Conservation (phyloP, 2,888 invertebrate genomes). For the Dryadula phaetusa region DNA sequence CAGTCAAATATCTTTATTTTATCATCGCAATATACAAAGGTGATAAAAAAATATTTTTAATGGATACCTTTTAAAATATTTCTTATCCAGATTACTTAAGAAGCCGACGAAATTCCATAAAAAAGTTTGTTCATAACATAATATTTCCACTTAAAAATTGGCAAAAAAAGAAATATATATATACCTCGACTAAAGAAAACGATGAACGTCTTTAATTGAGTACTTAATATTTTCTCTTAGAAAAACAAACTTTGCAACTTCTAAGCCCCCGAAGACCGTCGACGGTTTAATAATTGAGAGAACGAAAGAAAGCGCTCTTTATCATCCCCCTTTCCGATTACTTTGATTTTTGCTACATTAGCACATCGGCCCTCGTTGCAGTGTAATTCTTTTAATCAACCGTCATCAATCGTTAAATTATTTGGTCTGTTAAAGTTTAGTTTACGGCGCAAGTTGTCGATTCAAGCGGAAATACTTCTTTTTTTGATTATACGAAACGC, state of each 20-base stretch:
- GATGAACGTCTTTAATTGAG: constrained; percentile 33
- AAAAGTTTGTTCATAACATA: constrained; percentile 1
- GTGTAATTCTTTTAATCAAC: constrained; percentile 74
- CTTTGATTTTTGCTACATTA: constrained; percentile 56
- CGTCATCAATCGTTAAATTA: constrained; percentile 67
- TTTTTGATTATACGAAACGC: too few relatives aligned
- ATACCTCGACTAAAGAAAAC: constrained; percentile 14
- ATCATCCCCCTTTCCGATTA: constrained; percentile 46
- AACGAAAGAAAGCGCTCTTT: constrained; percentile 38
- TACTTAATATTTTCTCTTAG: constrained; percentile 29
- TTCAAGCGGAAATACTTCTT: constrained; percentile 22
- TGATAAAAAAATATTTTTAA: neutral
- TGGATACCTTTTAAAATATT: neutral
- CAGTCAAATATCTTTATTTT: too few relatives aligned
- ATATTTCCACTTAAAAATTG: constrained; percentile 15
- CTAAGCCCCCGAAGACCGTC: constrained; percentile 28
- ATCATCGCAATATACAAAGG: neutral
- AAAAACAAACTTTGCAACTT: constrained; percentile 34
- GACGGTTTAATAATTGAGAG: constrained; percentile 35
- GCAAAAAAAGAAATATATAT: too few relatives aligned
- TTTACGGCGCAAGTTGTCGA: constrained; percentile 6
- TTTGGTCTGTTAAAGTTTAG: constrained; percentile 64
- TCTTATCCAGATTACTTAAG: constrained; percentile 4
- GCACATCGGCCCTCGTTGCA: constrained; percentile 57
- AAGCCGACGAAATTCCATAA: neutral